Evolutionary conservation across 2,797 vertebrate species (phyloP).

Genomic region (Mus minutoides): DNA sequence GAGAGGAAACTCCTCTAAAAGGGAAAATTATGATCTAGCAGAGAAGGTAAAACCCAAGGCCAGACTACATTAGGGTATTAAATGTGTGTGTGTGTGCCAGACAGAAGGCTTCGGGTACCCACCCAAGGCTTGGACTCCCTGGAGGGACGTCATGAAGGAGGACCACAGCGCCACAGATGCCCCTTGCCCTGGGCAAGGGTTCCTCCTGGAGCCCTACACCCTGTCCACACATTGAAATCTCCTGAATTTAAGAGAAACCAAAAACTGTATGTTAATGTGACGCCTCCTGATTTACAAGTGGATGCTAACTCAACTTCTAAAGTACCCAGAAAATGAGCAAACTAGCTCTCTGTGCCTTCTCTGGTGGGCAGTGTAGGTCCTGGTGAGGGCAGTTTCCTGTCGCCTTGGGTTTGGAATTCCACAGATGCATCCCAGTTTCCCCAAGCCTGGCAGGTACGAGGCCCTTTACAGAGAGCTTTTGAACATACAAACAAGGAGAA

Average conservation of each 20-base stretch:
- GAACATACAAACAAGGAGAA: background rate
- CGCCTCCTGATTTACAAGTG: background rate
- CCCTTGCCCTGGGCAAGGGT: background rate
- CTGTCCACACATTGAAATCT: background rate
- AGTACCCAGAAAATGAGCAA: background rate
- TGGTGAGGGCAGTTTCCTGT: background rate
- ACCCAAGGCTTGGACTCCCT: background rate
- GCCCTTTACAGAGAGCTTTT: conserved; percentile 2
- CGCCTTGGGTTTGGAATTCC: background rate
- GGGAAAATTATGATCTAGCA: conserved; percentile 66
- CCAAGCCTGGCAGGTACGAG: background rate
- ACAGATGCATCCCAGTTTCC: background rate
- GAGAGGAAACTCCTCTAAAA: conserved; percentile 69
- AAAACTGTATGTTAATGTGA: background rate
- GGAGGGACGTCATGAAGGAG: background rate
- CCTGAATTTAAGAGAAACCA: conserved; percentile 25
- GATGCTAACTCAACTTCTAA: background rate
- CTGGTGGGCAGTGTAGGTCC: background rate
- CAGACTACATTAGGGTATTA: conserved; percentile 47
- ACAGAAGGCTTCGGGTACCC: background rate
- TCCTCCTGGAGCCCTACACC: background rate
- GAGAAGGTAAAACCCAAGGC: conserved; percentile 51
- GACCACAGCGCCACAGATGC: background rate
- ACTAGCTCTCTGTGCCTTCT: background rate
- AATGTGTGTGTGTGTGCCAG: conserved; percentile 43